Conservation (phyloP, 2,888 invertebrate genomes). For the Stegana nigrithorax region DNA sequence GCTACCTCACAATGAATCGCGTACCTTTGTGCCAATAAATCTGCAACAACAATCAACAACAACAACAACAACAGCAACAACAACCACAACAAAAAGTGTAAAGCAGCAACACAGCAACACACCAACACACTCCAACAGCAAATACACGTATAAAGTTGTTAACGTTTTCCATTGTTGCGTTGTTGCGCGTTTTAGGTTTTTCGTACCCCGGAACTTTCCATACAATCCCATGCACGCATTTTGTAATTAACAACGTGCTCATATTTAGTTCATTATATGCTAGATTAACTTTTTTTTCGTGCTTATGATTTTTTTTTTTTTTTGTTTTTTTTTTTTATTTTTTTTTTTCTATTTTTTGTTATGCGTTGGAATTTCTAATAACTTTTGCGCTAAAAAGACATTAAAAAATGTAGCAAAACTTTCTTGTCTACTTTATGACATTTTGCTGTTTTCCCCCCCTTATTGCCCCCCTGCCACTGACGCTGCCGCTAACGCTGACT, state of each 20-base stretch:
- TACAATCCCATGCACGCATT: conserved; percentile 38
- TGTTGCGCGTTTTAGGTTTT: too few relatives aligned
- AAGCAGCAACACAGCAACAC: not conserved
- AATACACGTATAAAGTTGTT: not conserved
- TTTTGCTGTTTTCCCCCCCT: too few relatives aligned
- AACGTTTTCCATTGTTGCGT: not conserved
- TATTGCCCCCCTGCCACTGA: too few relatives aligned
- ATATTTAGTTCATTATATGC: conserved; percentile 59
- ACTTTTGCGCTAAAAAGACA: not conserved
- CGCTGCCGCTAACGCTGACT: too few relatives aligned
- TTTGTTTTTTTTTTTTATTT: conserved; percentile 24
- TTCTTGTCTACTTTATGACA: not conserved
- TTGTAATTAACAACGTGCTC: conserved; percentile 36
- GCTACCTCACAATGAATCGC: not conserved
- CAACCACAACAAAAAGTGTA: not conserved
- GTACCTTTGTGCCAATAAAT: too few relatives aligned
- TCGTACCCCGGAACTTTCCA: not conserved
- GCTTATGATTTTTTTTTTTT: conserved; percentile 38
- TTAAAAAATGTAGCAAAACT: conserved; percentile 10
- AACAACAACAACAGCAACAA: too few relatives aligned
- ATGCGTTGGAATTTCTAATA: not conserved
- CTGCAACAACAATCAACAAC: too few relatives aligned
- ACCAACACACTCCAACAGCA: not conserved
- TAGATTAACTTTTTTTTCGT: conserved; percentile 42
- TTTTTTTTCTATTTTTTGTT: conserved; percentile 47